Percentiles rank a stretch among this genome's conserved stretches.
phyloP scores from a whole-genome alignment of 2,797 vertebrate genomes.

The Fundulus diaphanus region DNA sequence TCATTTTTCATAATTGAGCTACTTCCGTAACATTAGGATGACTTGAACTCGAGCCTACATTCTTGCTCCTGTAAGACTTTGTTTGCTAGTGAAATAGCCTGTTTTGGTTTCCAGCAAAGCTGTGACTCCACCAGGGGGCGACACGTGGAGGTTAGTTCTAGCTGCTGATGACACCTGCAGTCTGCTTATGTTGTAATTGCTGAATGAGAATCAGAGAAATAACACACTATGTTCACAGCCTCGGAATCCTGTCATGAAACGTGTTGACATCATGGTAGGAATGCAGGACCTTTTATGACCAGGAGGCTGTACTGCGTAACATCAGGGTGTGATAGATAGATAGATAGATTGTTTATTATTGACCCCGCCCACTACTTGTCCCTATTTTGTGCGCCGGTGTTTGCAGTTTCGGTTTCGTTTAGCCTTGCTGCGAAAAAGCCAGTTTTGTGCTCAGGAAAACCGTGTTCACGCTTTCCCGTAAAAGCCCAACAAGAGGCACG shows the following conservation, averaged over 20 bases:
- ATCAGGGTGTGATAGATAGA: no score
- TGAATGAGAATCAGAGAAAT: background rate
- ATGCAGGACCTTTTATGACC: background rate
- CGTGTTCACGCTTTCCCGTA: background rate
- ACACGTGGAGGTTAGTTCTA: background rate
- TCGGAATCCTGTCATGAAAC: no score
- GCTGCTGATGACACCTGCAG: background rate
- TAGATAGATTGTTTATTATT: background rate
- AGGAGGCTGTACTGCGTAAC: no score
- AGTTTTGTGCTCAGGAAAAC: background rate
- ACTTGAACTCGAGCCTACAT: background rate
- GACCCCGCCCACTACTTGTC: background rate
- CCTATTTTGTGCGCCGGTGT: background rate
- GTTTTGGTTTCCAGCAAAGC: background rate
- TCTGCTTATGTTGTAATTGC: background rate
- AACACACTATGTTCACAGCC: background rate
- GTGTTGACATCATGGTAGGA: no score
- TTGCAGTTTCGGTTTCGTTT: background rate
- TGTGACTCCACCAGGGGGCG: background rate
- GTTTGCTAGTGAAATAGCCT: no score
- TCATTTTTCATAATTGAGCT: background rate
- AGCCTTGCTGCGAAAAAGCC: background rate
- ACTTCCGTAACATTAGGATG: background rate
- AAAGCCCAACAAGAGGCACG: background rate
- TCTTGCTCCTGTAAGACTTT: background rate